Percentiles rank a stretch among this genome's conserved stretches.
Conservation (phyloP, 2,113 vertebrate genomes). For the Chiloscyllium plagiosum region DNA sequence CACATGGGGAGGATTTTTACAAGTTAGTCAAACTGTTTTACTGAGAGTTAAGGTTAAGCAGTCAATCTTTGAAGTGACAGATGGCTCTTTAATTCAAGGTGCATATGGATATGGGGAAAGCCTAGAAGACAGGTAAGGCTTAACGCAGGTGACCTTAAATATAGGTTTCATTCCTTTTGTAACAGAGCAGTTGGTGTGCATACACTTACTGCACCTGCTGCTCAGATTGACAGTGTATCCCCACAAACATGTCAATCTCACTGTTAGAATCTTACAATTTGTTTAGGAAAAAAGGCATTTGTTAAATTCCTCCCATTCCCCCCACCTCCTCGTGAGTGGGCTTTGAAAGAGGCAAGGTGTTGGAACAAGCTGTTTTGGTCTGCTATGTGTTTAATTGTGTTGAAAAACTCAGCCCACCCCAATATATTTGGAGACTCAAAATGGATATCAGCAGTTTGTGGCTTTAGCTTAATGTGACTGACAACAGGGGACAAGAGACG, state of each 20-base stretch:
- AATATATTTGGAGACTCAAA: background rate
- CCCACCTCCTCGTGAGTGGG: background rate
- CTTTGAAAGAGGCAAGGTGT: background rate
- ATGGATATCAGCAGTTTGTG: background rate
- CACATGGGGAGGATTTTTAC: background rate
- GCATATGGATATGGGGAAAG: background rate
- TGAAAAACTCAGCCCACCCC: background rate
- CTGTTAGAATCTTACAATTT: background rate
- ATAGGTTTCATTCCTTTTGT: conserved; percentile 26
- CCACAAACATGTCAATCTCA: conserved; percentile 32
- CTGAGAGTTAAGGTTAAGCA: background rate
- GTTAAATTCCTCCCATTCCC: background rate
- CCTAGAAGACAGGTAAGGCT: background rate
- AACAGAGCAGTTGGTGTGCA: background rate
- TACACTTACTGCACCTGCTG: conserved; percentile 13
- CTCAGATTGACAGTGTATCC: background rate
- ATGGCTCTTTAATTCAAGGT: background rate
- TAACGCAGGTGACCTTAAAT: conserved; percentile 31
- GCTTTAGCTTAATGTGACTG: background rate
- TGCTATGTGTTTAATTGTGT: background rate
- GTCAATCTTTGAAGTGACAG: background rate
- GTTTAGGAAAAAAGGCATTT: background rate
- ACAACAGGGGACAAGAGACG: background rate
- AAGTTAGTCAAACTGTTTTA: background rate
- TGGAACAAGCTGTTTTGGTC: background rate